Evolutionary conservation across 1,140 invertebrate species (phyloP), one percentile per base, ranked within the genome.

Genomic region (Trichonephila clavata): DNA sequence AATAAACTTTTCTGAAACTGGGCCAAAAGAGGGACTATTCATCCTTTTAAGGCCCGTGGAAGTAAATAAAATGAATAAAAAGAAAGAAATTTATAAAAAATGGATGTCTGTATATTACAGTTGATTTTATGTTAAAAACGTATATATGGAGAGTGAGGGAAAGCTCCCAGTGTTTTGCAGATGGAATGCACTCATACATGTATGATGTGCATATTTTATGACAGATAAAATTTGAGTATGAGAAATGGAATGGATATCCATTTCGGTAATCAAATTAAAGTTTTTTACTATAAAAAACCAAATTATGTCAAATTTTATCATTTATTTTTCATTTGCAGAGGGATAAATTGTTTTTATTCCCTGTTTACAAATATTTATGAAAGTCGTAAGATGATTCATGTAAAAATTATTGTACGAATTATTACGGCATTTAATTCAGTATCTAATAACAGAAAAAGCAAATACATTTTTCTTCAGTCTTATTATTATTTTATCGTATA

Each of bases 81-180:
- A 16, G 7, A 77, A 32, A 77, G 32, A 77, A 77, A 27, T 77
- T 32, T 32, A 32, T 24, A 21, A 39, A 59, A 59, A 83, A 57
- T 57, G 81, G 81, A 83, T 83, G 81, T 83, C 81, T 83, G 81
- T 83, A 83, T 83, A 83, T 83, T 83, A 83, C 81, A 43, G 43
- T 50, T 83, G 81, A 83, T 83, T 83, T 83, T 83, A 57, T n/a
- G 43, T 83, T 50, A 83, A 83, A 57, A 24, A 83, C 7, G 71
- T 3, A 77, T 77, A 77, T 18, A 16, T 7, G 27, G 27, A 77
- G 4, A 77, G 32, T 20, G 32, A 77, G 21, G 43, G 81, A 50
- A 83, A 57, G 6, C 50, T 59, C 21, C 20, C 21, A 50, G 20
- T 57, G 81, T 57, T 83, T 83, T 83, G 43, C 39, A 59, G 81